These are phyloP conservation scores for Piaya cayana DNA, from an alignment of 2,113 vertebrate species.

Conservation along the genomic window DNA sequence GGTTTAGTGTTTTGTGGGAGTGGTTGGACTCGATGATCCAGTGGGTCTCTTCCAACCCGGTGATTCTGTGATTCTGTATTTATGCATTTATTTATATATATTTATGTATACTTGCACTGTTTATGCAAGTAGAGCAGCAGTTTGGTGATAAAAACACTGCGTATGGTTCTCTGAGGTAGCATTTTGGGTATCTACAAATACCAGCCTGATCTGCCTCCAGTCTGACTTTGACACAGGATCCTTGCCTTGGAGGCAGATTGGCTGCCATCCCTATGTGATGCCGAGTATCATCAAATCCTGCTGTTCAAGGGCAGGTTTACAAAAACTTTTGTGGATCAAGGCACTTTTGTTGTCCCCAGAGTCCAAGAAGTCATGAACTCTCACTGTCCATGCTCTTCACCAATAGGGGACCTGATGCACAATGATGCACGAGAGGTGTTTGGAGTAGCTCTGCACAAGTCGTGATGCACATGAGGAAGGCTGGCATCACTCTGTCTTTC, in stretches of 20 bases:
- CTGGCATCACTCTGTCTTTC: neutral
- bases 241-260: neutral
- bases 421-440: rapidly evolving
- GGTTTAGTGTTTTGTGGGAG: too few relatives aligned
- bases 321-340: neutral
- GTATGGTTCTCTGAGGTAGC: neutral
- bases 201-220: neutral
- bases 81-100: too few relatives aligned
- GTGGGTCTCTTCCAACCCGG: too few relatives aligned
- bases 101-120: too few relatives aligned
- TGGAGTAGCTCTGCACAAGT: neutral
- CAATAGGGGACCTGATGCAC: too few relatives aligned
- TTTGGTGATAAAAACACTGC: neutral
- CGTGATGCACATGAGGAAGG: neutral
- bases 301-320: neutral
- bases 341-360: neutral
- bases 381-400: rapidly evolving
- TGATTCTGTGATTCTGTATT: too few relatives aligned
- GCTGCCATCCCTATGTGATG: neutral
- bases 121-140: rapidly evolving
- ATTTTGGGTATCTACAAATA: neutral
- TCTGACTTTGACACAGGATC: neutral
- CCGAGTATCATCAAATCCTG: neutral
- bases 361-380: neutral
- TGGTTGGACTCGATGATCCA: too few relatives aligned